phyloP scores from a whole-genome alignment of 1,140 invertebrate species.

The Apolygus lucorum region DNA sequence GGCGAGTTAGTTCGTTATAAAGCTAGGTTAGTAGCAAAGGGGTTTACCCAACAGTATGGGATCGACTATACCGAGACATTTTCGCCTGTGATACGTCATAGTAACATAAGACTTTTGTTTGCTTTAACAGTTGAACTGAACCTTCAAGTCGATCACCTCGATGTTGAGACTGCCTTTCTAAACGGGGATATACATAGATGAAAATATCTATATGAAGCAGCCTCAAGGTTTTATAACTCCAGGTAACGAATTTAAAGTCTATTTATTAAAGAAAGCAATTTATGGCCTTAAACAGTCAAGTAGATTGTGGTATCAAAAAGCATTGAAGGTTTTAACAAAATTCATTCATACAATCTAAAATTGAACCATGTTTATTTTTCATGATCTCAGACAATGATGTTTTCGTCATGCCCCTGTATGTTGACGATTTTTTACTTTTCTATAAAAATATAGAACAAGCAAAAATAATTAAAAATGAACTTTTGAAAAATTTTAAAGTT shows the following conservation, averaged over 20 bases:
- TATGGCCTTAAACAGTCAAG: not conserved
- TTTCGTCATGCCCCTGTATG: not conserved
- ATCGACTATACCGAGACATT: constrained; percentile 39
- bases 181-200: constrained; percentile 39
- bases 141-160: constrained; percentile 36
- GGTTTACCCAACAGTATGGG: constrained; percentile 38
- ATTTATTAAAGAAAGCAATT: not conserved
- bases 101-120: constrained; percentile 39
- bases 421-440: not conserved
- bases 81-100: constrained; percentile 36
- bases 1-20: constrained; percentile 37
- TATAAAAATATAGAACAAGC: too few relatives aligned
- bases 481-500: not conserved
- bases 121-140: constrained; percentile 35
- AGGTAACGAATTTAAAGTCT: constrained; percentile 19
- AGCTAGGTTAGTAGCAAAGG: constrained; percentile 42
- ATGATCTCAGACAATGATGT: not conserved
- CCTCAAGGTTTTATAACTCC: constrained; percentile 36
- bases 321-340: not conserved
- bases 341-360: not conserved
- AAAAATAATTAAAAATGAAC: too few relatives aligned
- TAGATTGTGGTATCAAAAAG: not conserved
- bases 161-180: too few relatives aligned
- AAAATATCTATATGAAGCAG: constrained; percentile 39
- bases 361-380: not conserved